Base-by-base conservation (phyloP, 2,888 invertebrate species). In the Eupithecia inturbata region DNA sequence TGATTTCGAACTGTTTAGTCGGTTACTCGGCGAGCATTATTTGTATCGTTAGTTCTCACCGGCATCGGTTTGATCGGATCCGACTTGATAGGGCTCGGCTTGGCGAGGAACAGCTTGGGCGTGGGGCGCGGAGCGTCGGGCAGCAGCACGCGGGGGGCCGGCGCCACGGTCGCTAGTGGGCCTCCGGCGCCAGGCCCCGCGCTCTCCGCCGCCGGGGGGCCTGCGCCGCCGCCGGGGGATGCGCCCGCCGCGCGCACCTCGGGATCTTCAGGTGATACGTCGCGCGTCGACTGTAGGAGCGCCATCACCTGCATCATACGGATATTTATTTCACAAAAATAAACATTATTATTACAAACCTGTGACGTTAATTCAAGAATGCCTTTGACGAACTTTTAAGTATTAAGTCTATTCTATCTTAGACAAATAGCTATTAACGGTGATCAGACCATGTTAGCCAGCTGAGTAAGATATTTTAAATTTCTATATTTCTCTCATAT, bases 61-160 rank as follows among this genome's bases (percentile, higher is more conserved):
- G 89, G 95, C 94, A 95, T 94, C 45, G 95, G 95, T 85, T 95
- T 95, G 82, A 95, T 95, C 28, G 95, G 95, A 81, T 95, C 95
- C 33, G 95, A 95, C 88, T 95, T 95, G 83, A 95, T 95, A 14
- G 95, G 95, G 71, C 92, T 92, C 73, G 94, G 94, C 86, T 95
- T 95, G 72, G 91, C 91, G 73, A 94, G 88, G 83, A 95, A 93
- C 81, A 95, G 89, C 89, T 96, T 96, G 69, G 95, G 93, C 67
- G 95, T 92, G 68, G 89, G 90, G 72, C 95, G 92, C 85, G 95
- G 91, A 60, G 95, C 91, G 76, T 93, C 91, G 79, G 95, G 95
- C 80, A 95, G 87, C 77, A 94, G 92, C 62, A 73, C 71, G 68
- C 76, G 77, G 64, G 79, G 90, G 87, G 33, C 87, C 83, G 68